These are phyloP conservation scores for Tringa solitaria DNA, from an alignment of 2,113 vertebrate genomes.

Conservation along the genomic window DNA sequence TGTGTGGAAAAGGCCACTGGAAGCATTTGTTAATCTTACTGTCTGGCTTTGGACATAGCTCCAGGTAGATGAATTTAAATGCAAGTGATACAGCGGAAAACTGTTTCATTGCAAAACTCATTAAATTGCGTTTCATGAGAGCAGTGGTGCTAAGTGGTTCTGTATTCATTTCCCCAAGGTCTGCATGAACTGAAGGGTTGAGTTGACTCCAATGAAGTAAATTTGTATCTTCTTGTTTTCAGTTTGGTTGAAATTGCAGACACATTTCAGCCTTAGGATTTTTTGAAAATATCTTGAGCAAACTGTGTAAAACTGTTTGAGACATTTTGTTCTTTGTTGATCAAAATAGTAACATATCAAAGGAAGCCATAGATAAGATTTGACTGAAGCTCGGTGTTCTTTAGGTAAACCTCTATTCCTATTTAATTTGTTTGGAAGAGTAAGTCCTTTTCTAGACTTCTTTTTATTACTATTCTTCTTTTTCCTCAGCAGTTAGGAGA, in stretches of 20 bases:
- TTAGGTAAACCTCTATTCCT: neutral
- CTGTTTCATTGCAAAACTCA: neutral
- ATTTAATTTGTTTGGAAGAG: neutral
- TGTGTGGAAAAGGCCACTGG: neutral
- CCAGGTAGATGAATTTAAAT: neutral
- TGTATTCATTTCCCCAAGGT: neutral
- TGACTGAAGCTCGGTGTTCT: neutral
- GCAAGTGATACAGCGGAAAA: neutral
- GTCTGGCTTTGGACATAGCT: neutral
- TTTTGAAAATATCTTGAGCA: neutral
- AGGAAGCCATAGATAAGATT: neutral
- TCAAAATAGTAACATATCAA: constrained; percentile 25
- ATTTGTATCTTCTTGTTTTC: neutral
- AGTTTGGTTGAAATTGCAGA: neutral
- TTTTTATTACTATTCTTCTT: neutral
- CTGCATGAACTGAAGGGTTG: neutral
- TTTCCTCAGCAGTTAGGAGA: neutral
- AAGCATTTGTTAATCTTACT: neutral
- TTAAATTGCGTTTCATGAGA: neutral
- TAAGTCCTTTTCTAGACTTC: neutral
- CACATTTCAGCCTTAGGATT: neutral
- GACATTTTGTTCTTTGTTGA: constrained; percentile 4
- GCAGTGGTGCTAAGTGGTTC: neutral
- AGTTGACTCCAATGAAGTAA: neutral
- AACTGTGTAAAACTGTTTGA: constrained; percentile 11